Conservation (phyloP, 2,888 invertebrate species). For the Sphaerophoria rueppellii region DNA sequence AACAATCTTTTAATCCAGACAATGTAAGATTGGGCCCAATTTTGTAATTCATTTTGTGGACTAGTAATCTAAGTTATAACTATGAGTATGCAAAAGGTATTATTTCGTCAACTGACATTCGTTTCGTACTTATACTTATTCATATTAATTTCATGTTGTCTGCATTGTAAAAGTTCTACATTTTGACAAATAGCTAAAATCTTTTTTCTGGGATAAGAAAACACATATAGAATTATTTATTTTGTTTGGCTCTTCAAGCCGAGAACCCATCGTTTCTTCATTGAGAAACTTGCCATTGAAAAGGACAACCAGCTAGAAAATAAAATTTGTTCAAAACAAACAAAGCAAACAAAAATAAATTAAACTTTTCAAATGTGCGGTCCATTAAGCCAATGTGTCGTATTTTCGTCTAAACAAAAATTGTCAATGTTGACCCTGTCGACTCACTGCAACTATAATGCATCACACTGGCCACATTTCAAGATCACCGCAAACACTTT, state of each 20-base stretch:
- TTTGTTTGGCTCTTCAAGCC: conserved; percentile 1
- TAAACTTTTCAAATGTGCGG: conserved; percentile 21
- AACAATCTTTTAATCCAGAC: no score
- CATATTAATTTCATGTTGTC: no score
- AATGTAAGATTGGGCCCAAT: no score
- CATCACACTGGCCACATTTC: conserved; percentile 32
- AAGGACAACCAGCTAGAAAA: conserved; percentile 46
- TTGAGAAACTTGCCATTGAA: conserved; percentile 26
- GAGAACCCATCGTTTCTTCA: not conserved
- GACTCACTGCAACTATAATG: conserved; percentile 35
- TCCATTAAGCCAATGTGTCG: conserved; percentile 23
- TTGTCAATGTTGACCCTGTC: conserved; percentile 57
- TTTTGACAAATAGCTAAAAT: no score
- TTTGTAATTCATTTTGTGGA: no score
- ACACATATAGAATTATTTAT: not conserved
- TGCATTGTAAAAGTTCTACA: no score
- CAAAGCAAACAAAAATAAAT: conserved; percentile 15
- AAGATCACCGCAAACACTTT: conserved; percentile 46
- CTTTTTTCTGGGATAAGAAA: not conserved
- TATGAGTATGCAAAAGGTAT: no score
- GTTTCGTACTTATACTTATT: no score
- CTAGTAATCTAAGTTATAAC: no score
- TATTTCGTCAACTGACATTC: no score
- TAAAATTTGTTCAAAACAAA: conserved; percentile 12
- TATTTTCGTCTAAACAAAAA: conserved; percentile 44